phyloP scores from a whole-genome alignment of 2,113 vertebrate species.

The Carassius auratus region DNA sequence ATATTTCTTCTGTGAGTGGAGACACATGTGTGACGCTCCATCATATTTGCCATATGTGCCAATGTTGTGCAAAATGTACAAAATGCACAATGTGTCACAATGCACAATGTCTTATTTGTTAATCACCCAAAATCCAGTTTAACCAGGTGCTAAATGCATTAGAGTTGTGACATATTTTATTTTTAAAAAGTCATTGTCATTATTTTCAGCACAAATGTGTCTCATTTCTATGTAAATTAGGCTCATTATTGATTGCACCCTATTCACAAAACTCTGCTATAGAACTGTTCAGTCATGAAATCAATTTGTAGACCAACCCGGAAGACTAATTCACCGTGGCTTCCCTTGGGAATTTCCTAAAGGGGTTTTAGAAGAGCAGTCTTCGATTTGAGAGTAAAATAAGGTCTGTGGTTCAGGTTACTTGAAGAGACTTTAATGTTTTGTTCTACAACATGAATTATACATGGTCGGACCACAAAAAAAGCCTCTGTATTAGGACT shows the following conservation, averaged over 20 bases:
- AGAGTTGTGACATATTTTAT: not conserved
- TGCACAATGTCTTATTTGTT: not conserved
- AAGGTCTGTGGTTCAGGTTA: slow-evolving; percentile 5
- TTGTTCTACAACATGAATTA: not conserved
- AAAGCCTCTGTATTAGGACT: not conserved
- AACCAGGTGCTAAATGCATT: slow-evolving; percentile 2
- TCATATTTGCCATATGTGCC: slow-evolving; percentile 5
- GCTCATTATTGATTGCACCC: not conserved
- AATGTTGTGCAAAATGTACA: not conserved
- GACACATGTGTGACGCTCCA: not conserved
- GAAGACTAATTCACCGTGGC: slow-evolving; percentile 24
- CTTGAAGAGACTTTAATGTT: not conserved
- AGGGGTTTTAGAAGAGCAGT: slow-evolving; percentile 4
- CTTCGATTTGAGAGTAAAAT: slow-evolving; percentile 2
- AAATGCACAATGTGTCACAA: too few species aligned
- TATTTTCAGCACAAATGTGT: not conserved
- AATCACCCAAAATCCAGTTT: not conserved
- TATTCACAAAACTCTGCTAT: not conserved
- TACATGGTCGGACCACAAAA: not conserved
- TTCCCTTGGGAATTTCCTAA: slow-evolving; percentile 5
- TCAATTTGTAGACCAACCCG: slow-evolving; percentile 11
- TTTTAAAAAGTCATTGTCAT: slow-evolving; percentile 2
- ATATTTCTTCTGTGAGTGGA: not conserved
- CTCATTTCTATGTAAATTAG: slow-evolving; percentile 30
- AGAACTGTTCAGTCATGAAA: slow-evolving; percentile 29